phyloP scores from a whole-genome alignment of 1,140 invertebrate species.

The Rhysida immarginata region DNA sequence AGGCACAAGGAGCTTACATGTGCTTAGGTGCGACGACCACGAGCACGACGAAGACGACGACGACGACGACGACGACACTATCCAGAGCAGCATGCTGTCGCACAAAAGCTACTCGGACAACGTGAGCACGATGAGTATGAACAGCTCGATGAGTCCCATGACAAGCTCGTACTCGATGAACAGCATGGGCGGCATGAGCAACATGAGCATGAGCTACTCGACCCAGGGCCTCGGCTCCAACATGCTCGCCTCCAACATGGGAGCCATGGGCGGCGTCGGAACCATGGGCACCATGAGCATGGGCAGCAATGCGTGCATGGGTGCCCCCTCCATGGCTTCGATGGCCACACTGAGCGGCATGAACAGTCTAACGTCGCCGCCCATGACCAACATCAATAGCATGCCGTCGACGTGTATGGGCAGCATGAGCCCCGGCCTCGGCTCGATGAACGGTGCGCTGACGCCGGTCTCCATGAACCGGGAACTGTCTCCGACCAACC shows the following conservation, averaged over 20 bases:
- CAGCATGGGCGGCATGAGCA: conserved; percentile 43
- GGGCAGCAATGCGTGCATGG: conserved; percentile 45
- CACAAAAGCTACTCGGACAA: conserved; percentile 20
- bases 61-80: neutral
- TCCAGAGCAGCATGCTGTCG: conserved; percentile 12
- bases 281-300: conserved; percentile 28
- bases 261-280: conserved; percentile 38
- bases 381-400: conserved; percentile 23
- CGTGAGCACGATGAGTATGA: conserved; percentile 22
- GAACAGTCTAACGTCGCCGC: conserved; percentile 29
- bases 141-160: conserved; percentile 23
- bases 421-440: conserved; percentile 22
- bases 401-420: conserved; percentile 20
- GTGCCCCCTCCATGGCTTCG: conserved; percentile 35
- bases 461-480: conserved; percentile 32
- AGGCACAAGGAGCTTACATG: too few relatives aligned
- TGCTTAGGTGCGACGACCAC: neutral
- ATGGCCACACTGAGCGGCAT: conserved; percentile 27
- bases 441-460: conserved; percentile 22
- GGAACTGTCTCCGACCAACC: conserved; percentile 39
- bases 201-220: conserved; percentile 40
- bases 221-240: conserved; percentile 40
- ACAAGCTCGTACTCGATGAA: conserved; percentile 23
- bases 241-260: conserved; percentile 50
- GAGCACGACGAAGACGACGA: neutral